Base-by-base conservation (phyloP, 1,140 invertebrate species). In the Apocrypta bakeri region DNA sequence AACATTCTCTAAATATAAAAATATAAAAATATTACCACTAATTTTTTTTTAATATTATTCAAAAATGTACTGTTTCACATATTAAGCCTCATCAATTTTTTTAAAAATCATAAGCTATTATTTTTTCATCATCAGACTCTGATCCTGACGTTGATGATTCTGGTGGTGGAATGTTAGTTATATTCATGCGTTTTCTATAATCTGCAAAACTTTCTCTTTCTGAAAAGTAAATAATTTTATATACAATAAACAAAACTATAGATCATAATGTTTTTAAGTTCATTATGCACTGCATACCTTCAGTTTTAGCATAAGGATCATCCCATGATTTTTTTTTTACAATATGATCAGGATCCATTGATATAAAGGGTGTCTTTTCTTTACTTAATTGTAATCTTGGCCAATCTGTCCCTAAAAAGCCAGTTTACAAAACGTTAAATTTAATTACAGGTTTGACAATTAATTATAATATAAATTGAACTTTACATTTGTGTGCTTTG, bases 401-500 rank as follows among this genome's bases (percentile, higher is more conserved):
- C 91, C 91, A 92, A 31, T 85, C 73, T 37, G 61, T 73, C 86
- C 88, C 91, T 92, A 29, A 25, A 85, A 81, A 42, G 71, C 37
- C 31, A 71, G 27, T 56, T 56, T 81, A 78, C 80, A 77, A 73
- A 66, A 69, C 17, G 29, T 74, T 33, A 78, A 78, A 63, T 79
- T 7, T 21, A 56, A 56, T 21, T 56, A 56, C 17, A 21, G 21
- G 48, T 21, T 21, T 72, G 27, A 37, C 29, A 61, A 33, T 80
- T 72, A 63, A 3, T 56, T 48, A 68, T 31, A 69, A 8, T 48
- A 79, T 29, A 48, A 31, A 56, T 61, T 21, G 4, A 61, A 83
- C 40, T 63, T 86, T 88, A 92, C 91, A 90, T 88, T 88, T 90
- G 21, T 88, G 85, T 27, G 84, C 86, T 79, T 92, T 92, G 17